Base-by-base conservation (phyloP, 1,140 invertebrate genomes). In the Formica exsecta region DNA sequence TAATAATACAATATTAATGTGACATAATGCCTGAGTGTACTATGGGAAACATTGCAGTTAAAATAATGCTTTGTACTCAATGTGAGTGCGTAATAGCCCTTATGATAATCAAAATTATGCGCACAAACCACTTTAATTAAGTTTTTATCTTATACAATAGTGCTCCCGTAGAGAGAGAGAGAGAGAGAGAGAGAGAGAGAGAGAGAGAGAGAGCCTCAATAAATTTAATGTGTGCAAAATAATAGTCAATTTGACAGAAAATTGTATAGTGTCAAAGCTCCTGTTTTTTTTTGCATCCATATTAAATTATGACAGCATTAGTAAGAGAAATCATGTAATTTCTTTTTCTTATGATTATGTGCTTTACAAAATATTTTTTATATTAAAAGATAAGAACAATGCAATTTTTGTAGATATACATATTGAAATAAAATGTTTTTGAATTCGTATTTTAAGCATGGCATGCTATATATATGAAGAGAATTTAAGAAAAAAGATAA, bases 141-240 rank as follows among this genome's bases (percentile, higher is more conserved):
- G 77, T 80, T 80, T 80, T 80, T 80, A 80, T 80, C 77, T 80
- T 70, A 57, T 57, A 80, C 48, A 80, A 80, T 80, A 64, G 51
- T 29, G 48, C 65, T n/a, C 32, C 25, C 16, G 25, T 36, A n/a
- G n/a, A n/a, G n/a, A n/a, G n/a, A n/a, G 22, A 22, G 22, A 22
- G 22, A 0, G 22, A 22, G 22, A 22, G 22, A 0, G 22, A 22
- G 22, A 22, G 22, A 0, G 22, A 22, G 22, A 22, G 22, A 0
- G 22, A 22, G 22, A 22, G 22, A 0, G 22, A 22, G 22, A 22
- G 9, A 44, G 11, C 25, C 57, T 57, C 8, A 41, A 38, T 57
- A 22, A 68, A 22, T 68, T 79, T 79, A 51, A 79, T 16, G 5
- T 57, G 64, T 22, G 65, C 22, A 13, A 32, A 79, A 79, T 61